Base-by-base conservation (phyloP, 1,140 invertebrate species). In the Hesperophylax magnus region DNA sequence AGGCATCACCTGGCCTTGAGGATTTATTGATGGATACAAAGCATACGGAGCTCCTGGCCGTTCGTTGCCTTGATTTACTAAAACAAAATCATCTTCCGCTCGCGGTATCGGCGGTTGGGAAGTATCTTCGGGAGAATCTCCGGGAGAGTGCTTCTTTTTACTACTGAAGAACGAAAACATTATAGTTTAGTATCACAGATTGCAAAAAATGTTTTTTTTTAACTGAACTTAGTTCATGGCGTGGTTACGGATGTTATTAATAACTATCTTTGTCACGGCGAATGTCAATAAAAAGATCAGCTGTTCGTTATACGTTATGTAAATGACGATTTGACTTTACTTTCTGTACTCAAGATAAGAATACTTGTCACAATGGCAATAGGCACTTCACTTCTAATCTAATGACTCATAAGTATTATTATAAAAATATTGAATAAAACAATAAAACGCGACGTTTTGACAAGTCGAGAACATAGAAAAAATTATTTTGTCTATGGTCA, bases 11-110 rank as follows among this genome's bases (percentile, higher is more conserved):
- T 27, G 31, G 9, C 65, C 69, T 56, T 58, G 74, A 53, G 80
- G 78, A 47, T 82, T 80, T n/a, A 83, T 77, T 0, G 82, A 72
- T 11, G 82, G 82, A 56, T 84, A 84, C 8, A 84, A 27, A 8
- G 71, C 22, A 3, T 54, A 69, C 27, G 53, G 47, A 34, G 14
- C 58, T 15, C 9, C 52, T 53, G 78, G 34, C 22, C 1, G n/a
- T 22, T 63, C 24, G 1, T 27, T 65, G n/a, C 67, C 27, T 39
- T 77, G 60, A 31, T 83, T 83, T n/a, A 83, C n/a, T 7, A 81
- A 31, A 24, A 81, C 77, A 77, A 81, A 83, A n/a, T 79, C 79
- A n/a, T 81, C 80, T 31, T 71, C 53, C 1, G 71, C 60, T 1
- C 60, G 76, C 9, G 79, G 82, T 63, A 84, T 84, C 1, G 82